Evolutionary conservation across 1,140 invertebrate genomes (phyloP).

Genomic region (Marisa cornuarietis): DNA sequence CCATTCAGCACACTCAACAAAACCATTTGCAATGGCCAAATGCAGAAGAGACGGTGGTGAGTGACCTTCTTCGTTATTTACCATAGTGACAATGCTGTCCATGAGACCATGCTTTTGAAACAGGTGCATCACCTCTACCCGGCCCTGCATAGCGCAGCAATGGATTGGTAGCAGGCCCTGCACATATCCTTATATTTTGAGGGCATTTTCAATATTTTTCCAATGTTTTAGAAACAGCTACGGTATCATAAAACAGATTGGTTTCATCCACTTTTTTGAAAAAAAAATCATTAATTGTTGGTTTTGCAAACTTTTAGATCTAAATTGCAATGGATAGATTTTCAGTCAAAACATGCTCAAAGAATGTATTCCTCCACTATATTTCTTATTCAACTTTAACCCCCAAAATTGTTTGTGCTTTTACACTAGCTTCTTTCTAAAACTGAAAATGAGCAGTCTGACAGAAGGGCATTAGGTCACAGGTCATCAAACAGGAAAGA

Average conservation of each 20-base stretch:
- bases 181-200: slow-evolving; percentile 3
- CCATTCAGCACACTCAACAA: slow-evolving; percentile 60
- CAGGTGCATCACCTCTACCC: slow-evolving; percentile 58
- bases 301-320: no score
- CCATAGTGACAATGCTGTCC: slow-evolving; percentile 43
- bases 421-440: no score
- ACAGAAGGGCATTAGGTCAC: no score
- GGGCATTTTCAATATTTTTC: no score
- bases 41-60: slow-evolving; percentile 57
- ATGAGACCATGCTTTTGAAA: slow-evolving; percentile 51
- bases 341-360: no score
- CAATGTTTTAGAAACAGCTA: neutral
- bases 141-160: slow-evolving; percentile 65
- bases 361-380: no score
- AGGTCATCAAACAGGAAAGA: no score
- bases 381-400: no score
- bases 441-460: no score
- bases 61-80: slow-evolving; percentile 52
- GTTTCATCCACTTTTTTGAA: neutral
- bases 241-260: neutral
- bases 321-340: no score
- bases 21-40: slow-evolving; percentile 61
- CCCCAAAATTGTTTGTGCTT: no score
- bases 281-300: neutral
- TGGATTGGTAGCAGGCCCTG: slow-evolving; percentile 64